Base-by-base conservation (phyloP, 64 coral and sea anemone genomes). In the Acropora yongei region DNA sequence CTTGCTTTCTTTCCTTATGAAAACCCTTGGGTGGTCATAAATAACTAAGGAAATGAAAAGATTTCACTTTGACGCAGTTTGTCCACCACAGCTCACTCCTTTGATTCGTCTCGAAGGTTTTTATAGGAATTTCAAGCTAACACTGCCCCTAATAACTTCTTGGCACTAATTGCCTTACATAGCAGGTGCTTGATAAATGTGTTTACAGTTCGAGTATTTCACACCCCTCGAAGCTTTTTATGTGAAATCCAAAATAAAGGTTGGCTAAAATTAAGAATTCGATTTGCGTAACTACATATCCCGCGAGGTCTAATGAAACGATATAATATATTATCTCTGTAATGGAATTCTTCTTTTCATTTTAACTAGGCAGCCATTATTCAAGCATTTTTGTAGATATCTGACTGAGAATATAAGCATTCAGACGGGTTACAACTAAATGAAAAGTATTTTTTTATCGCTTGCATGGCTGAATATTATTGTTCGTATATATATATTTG, bases 141-240 rank as follows among this genome's bases (percentile, higher is more conserved):
- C 6, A 8, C n/a, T 49, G 11, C 9, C 43, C 12, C 50, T 61
- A 63, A 82, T 43, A 12, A 72, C 44, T 39, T 49, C 49, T 43
- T 71, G 82, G 60, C 44, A 71, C 40, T 68, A 71, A 49, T n/a
- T 68, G 60, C 14, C 63, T 44, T 61, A 39, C 60, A 9, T 13
- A 46, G 43, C 82, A 85, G 82, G 82, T 85, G 82, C 18, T 17
- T 47, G 16, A 71, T 47, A 19, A 67, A 1, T 84, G 47, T 85
- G 60, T 84, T 84, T 84, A 68, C 44, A 68, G 60, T 68, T 8
- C 1, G 16, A 48, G 66, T 47, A 47, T 41, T 60, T 50, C 30
- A 60, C 19, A 50, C 39, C 13, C 51, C 53, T 81, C 82, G 41
- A 47, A 10, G 82, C 43, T 57, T 71, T 72, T 85, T 85, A 63